phyloP scores from a whole-genome alignment of 2,888 invertebrate genomes.

The Hipparchia sbordonii region DNA sequence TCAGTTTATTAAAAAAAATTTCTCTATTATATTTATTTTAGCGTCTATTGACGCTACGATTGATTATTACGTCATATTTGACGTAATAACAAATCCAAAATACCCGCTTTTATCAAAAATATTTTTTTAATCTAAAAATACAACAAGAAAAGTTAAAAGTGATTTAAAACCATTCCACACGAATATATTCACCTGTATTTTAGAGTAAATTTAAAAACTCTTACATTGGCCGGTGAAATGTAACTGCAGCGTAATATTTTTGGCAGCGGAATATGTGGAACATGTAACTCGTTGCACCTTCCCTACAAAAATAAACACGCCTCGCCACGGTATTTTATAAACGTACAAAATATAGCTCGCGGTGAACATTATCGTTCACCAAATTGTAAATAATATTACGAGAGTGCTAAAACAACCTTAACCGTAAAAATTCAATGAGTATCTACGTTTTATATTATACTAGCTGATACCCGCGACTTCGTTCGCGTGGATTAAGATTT shows the following conservation, averaged over 20 bases:
- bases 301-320: conserved; percentile 4
- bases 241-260: conserved; percentile 14
- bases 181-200: conserved; percentile 3
- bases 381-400: neutral
- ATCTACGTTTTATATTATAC: too few relatives aligned
- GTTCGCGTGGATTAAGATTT: too few relatives aligned
- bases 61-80: too few relatives aligned
- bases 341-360: too few relatives aligned
- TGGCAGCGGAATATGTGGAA: conserved; percentile 15
- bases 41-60: too few relatives aligned
- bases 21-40: too few relatives aligned
- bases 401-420: too few relatives aligned
- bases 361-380: neutral
- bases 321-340: conserved; percentile 7
- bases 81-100: too few relatives aligned
- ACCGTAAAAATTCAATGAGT: too few relatives aligned
- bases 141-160: neutral
- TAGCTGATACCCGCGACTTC: too few relatives aligned
- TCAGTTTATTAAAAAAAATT: too few relatives aligned
- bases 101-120: neutral
- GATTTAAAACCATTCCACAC: neutral
- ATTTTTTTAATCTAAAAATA: neutral
- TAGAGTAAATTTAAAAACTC: conserved; percentile 9
- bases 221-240: conserved; percentile 5
- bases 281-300: conserved; percentile 15